phyloP scores from a whole-genome alignment of 1,140 invertebrate species.

The Aphelenchoides avenae region DNA sequence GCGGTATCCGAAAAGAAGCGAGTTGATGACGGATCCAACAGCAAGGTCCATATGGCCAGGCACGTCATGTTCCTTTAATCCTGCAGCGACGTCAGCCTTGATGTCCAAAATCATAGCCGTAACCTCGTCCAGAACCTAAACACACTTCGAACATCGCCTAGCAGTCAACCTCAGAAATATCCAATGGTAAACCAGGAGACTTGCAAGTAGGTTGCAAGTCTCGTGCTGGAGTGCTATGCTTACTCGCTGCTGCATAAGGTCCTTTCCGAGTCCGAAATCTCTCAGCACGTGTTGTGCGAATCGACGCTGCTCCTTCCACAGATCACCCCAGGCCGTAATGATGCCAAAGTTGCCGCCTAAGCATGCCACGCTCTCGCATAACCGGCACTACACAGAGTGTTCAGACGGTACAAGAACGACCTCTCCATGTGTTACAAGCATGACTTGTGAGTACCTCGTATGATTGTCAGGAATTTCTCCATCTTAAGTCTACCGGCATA shows the following conservation, averaged over 20 bases:
- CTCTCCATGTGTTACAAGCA: too few species aligned
- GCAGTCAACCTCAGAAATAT: too few species aligned
- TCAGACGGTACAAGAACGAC: too few species aligned
- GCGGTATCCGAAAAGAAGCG: slow-evolving; percentile 11
- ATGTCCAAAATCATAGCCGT: too few species aligned
- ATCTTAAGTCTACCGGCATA: slow-evolving; percentile 4
- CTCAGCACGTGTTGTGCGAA: slow-evolving; percentile 71
- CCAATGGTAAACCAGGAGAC: too few species aligned
- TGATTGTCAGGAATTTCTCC: slow-evolving; percentile 1
- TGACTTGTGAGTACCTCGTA: too few species aligned
- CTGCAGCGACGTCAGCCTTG: too few species aligned
- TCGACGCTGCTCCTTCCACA: slow-evolving; percentile 77
- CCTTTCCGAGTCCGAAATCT: slow-evolving; percentile 71
- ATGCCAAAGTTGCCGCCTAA: slow-evolving; percentile 7
- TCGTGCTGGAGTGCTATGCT: slow-evolving; percentile 52
- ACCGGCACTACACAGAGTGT: too few species aligned
- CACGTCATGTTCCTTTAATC: background rate
- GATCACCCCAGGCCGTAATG: slow-evolving; percentile 67
- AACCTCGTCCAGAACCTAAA: slow-evolving; percentile 12
- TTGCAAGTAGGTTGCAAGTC: too few species aligned
- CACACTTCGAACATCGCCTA: too few species aligned
- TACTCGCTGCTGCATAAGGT: slow-evolving; percentile 69
- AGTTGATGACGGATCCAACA: slow-evolving; percentile 3
- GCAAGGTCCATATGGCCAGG: background rate
- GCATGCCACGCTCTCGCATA: too few species aligned